These are phyloP conservation scores for Podarcis siculus DNA, from an alignment of 2,797 vertebrate species.

Conservation along the genomic window DNA sequence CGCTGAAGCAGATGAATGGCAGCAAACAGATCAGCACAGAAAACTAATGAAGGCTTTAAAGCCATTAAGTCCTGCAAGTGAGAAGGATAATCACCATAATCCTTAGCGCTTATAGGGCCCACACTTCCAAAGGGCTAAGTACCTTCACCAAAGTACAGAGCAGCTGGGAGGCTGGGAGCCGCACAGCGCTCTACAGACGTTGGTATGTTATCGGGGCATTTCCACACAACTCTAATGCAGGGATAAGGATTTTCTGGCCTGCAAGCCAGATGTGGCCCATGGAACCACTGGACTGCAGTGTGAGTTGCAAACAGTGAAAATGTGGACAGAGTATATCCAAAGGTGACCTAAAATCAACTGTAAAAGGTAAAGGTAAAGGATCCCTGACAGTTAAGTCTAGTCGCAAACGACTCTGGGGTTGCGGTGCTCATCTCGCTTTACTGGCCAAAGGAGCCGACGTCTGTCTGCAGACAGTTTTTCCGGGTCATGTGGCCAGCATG, in stretches of 20 bases:
- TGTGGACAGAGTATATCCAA: no score
- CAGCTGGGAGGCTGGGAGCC: not conserved
- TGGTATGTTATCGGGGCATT: not conserved
- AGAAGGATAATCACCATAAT: slow-evolving; percentile 24
- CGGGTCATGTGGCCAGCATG: no score
- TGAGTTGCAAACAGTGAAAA: no score
- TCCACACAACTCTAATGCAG: not conserved
- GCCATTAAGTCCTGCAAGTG: slow-evolving; percentile 18
- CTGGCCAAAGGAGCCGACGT: no score
- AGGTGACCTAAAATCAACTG: no score
- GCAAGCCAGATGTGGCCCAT: no score
- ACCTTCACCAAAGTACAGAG: not conserved
- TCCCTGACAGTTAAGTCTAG: no score
- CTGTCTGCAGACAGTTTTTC: no score
- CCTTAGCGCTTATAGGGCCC: slow-evolving; percentile 2
- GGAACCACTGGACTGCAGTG: not conserved
- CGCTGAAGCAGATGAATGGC: slow-evolving; percentile 9
- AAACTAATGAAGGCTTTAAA: slow-evolving; percentile 46
- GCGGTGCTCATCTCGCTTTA: no score
- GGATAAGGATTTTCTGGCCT: not conserved
- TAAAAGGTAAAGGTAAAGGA: no score
- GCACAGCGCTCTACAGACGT: not conserved
- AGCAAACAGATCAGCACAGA: slow-evolving; percentile 1
- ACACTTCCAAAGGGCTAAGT: not conserved
- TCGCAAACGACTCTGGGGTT: no score